Evolutionary conservation across 2,797 vertebrate genomes (phyloP).

Genomic region (Schizopygopsis malacanthus): DNA sequence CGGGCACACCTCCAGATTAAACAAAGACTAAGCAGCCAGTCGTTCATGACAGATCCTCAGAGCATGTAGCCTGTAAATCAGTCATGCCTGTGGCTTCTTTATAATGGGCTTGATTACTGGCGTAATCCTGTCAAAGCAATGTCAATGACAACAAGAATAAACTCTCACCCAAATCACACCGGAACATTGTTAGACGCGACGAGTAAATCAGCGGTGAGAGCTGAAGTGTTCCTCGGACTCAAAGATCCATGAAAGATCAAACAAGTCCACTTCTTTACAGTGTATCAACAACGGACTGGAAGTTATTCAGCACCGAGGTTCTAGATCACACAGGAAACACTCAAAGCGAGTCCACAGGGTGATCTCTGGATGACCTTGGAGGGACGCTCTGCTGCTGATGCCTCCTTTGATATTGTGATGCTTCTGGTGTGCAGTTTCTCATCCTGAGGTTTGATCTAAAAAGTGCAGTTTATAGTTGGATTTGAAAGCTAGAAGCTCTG

Average conservation of each 20-base stretch:
- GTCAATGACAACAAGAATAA: constrained; percentile 51
- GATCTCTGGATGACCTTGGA: not conserved
- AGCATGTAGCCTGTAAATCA: constrained; percentile 38
- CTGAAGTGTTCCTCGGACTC: not conserved
- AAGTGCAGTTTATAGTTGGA: constrained; percentile 4
- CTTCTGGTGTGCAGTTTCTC: not conserved
- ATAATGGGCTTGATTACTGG: constrained; percentile 57
- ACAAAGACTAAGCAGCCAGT: constrained; percentile 42
- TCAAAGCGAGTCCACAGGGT: not conserved
- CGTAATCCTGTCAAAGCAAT: constrained; percentile 58
- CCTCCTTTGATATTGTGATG: constrained; percentile 21
- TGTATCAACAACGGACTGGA: constrained; percentile 3
- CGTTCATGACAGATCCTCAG: constrained; percentile 33
- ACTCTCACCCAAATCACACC: constrained; percentile 18
- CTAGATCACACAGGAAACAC: constrained; percentile 22
- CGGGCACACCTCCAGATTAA: constrained; percentile 33
- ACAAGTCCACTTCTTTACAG: constrained; percentile 9
- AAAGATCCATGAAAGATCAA: constrained; percentile 14
- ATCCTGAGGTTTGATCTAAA: constrained; percentile 4
- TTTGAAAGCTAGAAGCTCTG: not conserved
- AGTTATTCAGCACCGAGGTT: not conserved
- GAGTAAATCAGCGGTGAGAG: not conserved
- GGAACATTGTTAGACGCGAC: not conserved
- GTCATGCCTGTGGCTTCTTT: constrained; percentile 46
- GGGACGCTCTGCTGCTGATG: not conserved